Conservation (phyloP, 2,797 vertebrate species). For the Hemitrygon akajei region DNA sequence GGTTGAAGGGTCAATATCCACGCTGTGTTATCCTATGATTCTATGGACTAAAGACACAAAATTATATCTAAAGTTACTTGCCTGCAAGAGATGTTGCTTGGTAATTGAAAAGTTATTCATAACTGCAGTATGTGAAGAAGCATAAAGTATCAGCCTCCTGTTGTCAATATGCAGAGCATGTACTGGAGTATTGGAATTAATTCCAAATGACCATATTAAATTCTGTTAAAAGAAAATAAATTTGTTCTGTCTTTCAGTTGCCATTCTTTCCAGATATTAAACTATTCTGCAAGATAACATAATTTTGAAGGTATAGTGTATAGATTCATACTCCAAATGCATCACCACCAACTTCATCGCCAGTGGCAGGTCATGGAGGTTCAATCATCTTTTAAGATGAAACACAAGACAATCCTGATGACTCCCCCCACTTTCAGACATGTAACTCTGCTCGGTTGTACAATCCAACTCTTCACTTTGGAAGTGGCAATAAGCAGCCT, state of each 20-base stretch:
- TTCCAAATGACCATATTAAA: conserved; percentile 73
- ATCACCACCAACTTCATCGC: too few species aligned
- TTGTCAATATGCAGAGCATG: conserved; percentile 67
- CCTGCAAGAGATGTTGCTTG: conserved; percentile 74
- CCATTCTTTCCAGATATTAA: background rate
- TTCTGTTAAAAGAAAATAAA: conserved; percentile 54
- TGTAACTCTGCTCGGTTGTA: too few species aligned
- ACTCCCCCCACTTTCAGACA: too few species aligned
- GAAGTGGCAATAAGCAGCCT: too few species aligned
- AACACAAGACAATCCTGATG: too few species aligned
- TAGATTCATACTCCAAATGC: background rate
- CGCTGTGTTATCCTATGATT: background rate
- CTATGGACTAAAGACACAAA: background rate
- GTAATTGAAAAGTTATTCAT: conserved; percentile 65
- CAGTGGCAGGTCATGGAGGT: too few species aligned
- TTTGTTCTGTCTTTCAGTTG: background rate
- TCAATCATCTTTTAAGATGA: too few species aligned
- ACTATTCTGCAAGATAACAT: background rate
- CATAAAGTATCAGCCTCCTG: conserved; percentile 65
- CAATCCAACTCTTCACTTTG: too few species aligned
- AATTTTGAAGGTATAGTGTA: background rate
- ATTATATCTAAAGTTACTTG: conserved; percentile 44
- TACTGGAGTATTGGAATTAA: conserved; percentile 69
- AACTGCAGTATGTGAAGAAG: conserved; percentile 63
- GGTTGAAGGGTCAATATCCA: too few species aligned